Base-by-base conservation (phyloP, 2,888 invertebrate species). In the Iselma pallidipennis region DNA sequence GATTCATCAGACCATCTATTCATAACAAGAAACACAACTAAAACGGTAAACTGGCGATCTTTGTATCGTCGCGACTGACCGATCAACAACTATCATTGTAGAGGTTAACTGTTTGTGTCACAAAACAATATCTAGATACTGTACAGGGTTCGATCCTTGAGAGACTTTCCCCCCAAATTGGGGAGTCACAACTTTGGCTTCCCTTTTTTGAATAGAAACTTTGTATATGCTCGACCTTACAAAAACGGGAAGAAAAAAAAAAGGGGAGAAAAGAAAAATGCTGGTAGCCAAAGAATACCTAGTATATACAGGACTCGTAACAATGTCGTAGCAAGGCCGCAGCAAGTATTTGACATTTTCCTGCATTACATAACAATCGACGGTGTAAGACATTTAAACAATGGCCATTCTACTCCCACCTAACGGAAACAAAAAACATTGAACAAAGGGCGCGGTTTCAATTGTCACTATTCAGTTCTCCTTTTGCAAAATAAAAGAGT, bases 401-500 rank as follows among this genome's bases (percentile, higher is more conserved):
- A 79, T 79, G 72, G 75, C 76, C 75, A 74, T 76, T 78, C 77
- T 72, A 70, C 75, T 75, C 73, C 76, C 74, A 76, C 77, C 75
- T 77, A 76, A 74, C 75, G 77, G 76, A 78, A 78, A 77, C 76
- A 78, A 78, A 78, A 78, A 77, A 78, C 76, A 74, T 73, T 72
- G 70, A 76, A 78, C 77, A 78, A 78, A 77, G 77, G 73, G 70
- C 74, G 75, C 75, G 76, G 75, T 79, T 79, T 78, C 78, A 78
- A 79, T 79, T 79, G 78, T 79, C 78, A 78, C 78, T 76, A 78
- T 79, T 78, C 78, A 79, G 69, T 75, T 77, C 73, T 73, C 63
- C 65, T 45, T 67, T 70, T 76, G 74, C 76, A 71, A 76, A 78
- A 77, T 77, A 77, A 77, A 78, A 78, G 75, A 76, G 74, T 75